Percentiles rank a stretch among this genome's conserved stretches.
Evolutionary conservation across 2,113 vertebrate genomes (phyloP).

Genomic region (Paratilapia polleni): DNA sequence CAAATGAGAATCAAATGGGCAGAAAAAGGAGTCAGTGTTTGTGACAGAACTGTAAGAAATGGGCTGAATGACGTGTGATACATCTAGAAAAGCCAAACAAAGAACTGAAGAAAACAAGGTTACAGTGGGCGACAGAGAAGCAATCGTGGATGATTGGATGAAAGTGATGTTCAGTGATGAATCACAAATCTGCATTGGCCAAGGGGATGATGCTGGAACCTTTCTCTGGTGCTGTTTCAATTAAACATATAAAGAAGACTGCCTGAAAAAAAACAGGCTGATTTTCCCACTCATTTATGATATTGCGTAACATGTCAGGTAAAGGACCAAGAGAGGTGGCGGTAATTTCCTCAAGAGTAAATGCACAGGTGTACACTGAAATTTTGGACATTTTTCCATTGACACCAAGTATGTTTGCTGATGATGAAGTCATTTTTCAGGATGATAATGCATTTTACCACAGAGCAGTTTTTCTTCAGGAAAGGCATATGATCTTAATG

Average conservation of each 20-base stretch:
- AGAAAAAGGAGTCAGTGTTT: not conserved
- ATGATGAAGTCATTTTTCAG: not conserved
- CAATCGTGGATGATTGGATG: not conserved
- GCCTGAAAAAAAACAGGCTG: no score
- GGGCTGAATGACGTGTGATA: not conserved
- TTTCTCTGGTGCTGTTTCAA: not conserved
- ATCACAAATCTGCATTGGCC: not conserved
- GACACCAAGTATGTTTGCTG: not conserved
- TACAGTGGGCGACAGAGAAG: not conserved
- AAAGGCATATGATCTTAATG: not conserved
- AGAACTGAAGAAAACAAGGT: not conserved
- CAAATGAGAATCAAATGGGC: not conserved
- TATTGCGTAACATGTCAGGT: no score
- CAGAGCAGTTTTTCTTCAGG: not conserved
- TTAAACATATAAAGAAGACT: no score
- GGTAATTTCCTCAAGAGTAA: no score
- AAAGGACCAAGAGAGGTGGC: no score
- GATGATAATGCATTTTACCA: not conserved
- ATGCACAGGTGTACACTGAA: no score
- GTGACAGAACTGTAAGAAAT: not conserved
- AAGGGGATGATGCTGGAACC: not conserved
- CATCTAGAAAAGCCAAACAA: not conserved
- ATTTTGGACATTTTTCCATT: no score
- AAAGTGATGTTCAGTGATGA: not conserved
- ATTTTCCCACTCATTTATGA: no score